Conservation (phyloP, 2,797 vertebrate genomes). For the Lutjanus campechanus region DNA sequence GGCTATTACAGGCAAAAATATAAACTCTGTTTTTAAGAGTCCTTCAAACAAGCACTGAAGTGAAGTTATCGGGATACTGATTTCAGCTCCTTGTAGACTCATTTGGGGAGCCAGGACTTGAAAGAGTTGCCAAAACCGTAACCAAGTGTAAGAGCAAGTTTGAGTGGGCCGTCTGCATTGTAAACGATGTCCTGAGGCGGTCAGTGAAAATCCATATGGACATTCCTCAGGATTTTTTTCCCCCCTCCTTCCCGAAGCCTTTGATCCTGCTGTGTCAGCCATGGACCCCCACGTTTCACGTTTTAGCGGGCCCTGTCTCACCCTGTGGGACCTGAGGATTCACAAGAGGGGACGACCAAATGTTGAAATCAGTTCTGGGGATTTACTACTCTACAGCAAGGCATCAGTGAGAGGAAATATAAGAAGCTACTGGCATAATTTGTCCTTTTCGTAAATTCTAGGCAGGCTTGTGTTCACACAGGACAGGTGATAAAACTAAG, state of each 20-base stretch:
- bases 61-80: conserved; percentile 23
- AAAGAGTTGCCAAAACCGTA: conserved; percentile 58
- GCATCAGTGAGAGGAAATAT: conserved; percentile 7
- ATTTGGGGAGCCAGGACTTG: conserved; percentile 47
- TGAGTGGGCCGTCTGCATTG: conserved; percentile 61
- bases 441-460: background rate
- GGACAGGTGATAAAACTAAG: background rate
- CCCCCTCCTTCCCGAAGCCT: conserved; percentile 13
- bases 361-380: conserved; percentile 17
- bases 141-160: conserved; percentile 54
- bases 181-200: conserved; percentile 66
- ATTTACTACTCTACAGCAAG: conserved; percentile 9
- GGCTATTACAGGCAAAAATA: conserved; percentile 49
- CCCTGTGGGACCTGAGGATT: conserved; percentile 20
- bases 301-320: conserved; percentile 11
- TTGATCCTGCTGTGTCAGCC: conserved; percentile 62
- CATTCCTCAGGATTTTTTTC: conserved; percentile 36
- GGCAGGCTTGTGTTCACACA: conserved; percentile 1
- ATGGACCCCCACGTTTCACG: conserved; percentile 21
- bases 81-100: conserved; percentile 54
- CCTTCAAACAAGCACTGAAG: conserved; percentile 12
- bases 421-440: background rate
- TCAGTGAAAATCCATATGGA: conserved; percentile 74
- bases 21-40: conserved; percentile 49
- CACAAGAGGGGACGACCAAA: conserved; percentile 3